Conservation (phyloP, 2,888 invertebrate species). For the Mesorhabditis spiculigera region DNA sequence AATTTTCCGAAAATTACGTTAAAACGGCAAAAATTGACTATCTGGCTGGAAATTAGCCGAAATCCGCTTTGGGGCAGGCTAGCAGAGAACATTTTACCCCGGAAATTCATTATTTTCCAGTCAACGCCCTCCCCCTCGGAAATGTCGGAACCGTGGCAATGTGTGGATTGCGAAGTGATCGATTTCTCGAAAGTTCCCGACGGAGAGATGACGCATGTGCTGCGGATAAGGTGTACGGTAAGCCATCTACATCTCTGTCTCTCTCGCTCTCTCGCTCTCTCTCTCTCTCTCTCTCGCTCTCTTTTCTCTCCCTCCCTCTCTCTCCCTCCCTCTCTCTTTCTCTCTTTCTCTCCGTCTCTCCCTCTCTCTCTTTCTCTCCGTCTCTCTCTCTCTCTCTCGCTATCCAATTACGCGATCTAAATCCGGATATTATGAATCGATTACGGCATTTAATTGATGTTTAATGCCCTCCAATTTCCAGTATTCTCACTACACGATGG, state of each 20-base stretch:
- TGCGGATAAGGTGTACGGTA: slow-evolving; percentile 1
- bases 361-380: too few relatives aligned
- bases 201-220: background rate
- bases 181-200: slow-evolving; percentile 4
- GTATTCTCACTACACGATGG: background rate
- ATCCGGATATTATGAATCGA: background rate
- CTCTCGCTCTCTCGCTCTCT: too few relatives aligned
- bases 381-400: too few relatives aligned
- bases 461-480: background rate
- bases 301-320: too few relatives aligned
- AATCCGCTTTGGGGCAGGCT: too few relatives aligned
- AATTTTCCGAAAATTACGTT: too few relatives aligned
- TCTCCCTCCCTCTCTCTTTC: too few relatives aligned
- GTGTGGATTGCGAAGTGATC: background rate
- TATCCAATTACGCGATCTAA: background rate
- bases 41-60: too few relatives aligned
- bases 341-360: too few relatives aligned
- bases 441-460: background rate
- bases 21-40: too few relatives aligned
- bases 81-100: too few relatives aligned
- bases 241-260: background rate
- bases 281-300: too few relatives aligned
- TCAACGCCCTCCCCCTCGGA: slow-evolving; percentile 3
- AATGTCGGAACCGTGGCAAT: background rate
- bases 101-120: background rate